Percentiles rank a stretch among this genome's conserved stretches.
These are phyloP conservation scores for Idaea straminata DNA, from an alignment of 2,888 invertebrate genomes.

Conservation along the genomic window DNA sequence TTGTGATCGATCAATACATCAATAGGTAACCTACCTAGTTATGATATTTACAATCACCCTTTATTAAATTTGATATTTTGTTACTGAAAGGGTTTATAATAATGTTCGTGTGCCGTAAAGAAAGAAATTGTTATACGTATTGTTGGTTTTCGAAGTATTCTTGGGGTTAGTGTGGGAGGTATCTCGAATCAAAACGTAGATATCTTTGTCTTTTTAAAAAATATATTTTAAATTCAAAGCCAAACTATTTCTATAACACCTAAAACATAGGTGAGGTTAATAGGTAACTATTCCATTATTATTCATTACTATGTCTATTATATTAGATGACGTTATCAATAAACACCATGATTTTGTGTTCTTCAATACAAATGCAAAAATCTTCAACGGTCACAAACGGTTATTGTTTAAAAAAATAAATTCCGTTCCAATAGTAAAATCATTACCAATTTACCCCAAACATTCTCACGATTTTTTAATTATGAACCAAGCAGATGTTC, in stretches of 20 bases:
- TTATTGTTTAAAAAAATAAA: slow-evolving; percentile 18
- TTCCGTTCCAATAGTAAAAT: slow-evolving; percentile 36
- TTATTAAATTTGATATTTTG: slow-evolving; percentile 64
- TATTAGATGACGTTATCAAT: not conserved
- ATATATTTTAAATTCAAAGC: too few species aligned
- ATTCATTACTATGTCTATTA: too few species aligned
- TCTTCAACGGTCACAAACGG: slow-evolving; percentile 13
- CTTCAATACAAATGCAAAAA: not conserved
- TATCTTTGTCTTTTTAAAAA: too few species aligned
- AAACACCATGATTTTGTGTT: not conserved
- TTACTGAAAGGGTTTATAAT: slow-evolving; percentile 44
- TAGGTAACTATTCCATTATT: too few species aligned
- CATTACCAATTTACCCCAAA: slow-evolving; percentile 45
- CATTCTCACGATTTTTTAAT: slow-evolving; percentile 77
- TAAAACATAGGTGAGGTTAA: too few species aligned
- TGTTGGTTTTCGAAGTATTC: not conserved
- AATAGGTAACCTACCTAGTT: slow-evolving; percentile 39
- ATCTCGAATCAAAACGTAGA: too few species aligned
- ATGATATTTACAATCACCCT: slow-evolving; percentile 51
- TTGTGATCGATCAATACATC: slow-evolving; percentile 55
- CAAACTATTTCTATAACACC: too few species aligned
- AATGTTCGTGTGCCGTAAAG: slow-evolving; percentile 27
- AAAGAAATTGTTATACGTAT: not conserved
- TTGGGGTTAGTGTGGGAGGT: not conserved
- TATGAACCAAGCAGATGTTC: slow-evolving; percentile 68